These are phyloP conservation scores for Hemibagrus guttatus DNA, from an alignment of 2,797 vertebrate species.

Conservation along the genomic window DNA sequence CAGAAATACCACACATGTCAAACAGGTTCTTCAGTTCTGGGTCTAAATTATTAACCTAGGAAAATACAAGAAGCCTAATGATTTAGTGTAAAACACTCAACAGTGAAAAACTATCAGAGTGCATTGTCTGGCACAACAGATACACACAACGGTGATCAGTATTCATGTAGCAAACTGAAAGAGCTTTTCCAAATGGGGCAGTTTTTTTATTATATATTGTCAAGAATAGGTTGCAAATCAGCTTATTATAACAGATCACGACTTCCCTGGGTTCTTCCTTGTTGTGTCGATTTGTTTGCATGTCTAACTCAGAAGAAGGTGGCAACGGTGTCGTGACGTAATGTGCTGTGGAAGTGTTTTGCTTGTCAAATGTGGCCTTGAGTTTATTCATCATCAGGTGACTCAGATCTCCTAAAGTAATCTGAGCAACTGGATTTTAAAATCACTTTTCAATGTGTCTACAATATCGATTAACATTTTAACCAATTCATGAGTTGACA, in stretches of 20 bases:
- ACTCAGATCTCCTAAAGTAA: not conserved
- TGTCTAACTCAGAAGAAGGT: not conserved
- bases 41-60: constrained; percentile 94
- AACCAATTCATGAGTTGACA: not conserved
- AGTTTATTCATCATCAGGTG: not conserved
- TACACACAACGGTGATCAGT: not conserved
- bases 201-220: not conserved
- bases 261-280: not conserved
- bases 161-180: not conserved
- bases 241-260: not conserved
- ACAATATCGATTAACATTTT: not conserved
- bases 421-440: no score
- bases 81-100: not conserved
- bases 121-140: not conserved
- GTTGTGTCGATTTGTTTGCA: not conserved
- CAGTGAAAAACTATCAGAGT: not conserved
- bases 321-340: not conserved
- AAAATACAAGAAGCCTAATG: not conserved
- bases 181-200: not conserved
- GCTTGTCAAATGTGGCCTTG: not conserved
- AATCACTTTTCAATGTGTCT: not conserved
- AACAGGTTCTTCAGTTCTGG: constrained; percentile 97
- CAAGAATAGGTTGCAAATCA: not conserved
- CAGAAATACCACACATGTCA: constrained; percentile 96
- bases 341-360: not conserved